Evolutionary conservation across 2,797 vertebrate species (phyloP).

Genomic region (Pseudotriccus pelzelni): DNA sequence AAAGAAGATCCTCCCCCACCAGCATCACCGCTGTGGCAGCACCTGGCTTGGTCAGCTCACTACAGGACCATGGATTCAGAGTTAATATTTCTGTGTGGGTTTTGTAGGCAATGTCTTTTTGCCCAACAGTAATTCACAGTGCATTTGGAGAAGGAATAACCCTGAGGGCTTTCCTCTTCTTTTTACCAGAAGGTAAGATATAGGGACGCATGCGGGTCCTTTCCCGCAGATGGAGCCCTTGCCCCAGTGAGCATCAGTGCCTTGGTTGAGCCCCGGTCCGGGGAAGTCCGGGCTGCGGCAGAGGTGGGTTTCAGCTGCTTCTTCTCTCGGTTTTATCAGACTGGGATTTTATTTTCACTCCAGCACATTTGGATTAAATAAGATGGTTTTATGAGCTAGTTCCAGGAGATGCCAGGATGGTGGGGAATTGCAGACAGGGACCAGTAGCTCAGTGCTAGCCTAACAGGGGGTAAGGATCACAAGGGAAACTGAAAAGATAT

Average conservation of each 20-base stretch:
- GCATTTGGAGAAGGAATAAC: background rate
- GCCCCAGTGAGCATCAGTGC: conserved; percentile 37
- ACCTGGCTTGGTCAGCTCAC: accelerated
- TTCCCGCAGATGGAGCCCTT: conserved; percentile 73
- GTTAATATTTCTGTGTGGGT: background rate
- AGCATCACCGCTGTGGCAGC: background rate
- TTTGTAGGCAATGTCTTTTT: background rate
- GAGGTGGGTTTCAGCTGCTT: background rate
- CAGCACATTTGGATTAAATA: background rate
- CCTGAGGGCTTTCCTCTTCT: background rate
- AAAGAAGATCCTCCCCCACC: background rate
- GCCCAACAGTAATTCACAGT: background rate
- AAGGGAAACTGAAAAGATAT: background rate
- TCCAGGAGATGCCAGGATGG: background rate
- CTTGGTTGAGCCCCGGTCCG: background rate
- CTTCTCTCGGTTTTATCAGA: background rate
- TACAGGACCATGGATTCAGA: accelerated
- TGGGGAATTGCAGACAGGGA: background rate
- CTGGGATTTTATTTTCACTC: background rate
- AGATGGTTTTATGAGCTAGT: background rate
- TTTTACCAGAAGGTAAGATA: accelerated
- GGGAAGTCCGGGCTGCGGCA: background rate
- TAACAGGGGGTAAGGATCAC: background rate
- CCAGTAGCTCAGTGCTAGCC: background rate
- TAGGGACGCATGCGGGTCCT: background rate